Conservation (phyloP, 1,140 invertebrate species). For the Eubasilissa regina region DNA sequence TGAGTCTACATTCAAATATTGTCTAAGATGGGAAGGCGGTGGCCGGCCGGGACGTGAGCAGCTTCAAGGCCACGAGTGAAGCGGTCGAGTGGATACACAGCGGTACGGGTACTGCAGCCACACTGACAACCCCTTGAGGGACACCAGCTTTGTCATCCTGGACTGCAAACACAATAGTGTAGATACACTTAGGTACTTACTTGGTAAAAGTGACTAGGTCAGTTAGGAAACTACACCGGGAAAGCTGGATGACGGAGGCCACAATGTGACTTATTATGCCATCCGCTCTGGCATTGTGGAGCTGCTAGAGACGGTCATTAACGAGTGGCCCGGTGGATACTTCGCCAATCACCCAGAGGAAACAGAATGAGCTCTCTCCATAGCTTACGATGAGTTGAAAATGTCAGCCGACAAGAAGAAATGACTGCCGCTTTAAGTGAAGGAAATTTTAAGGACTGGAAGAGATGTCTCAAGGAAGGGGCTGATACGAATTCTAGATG, state of each 20-base stretch:
- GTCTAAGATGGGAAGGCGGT: too few relatives aligned
- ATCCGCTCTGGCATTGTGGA: background rate
- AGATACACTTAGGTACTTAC: too few relatives aligned
- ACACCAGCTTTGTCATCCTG: too few relatives aligned
- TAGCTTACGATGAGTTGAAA: background rate
- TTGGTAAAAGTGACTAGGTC: too few relatives aligned
- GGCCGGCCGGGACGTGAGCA: too few relatives aligned
- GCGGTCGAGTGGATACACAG: too few relatives aligned
- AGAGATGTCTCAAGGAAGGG: background rate
- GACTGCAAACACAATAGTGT: too few relatives aligned
- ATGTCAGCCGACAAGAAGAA: background rate
- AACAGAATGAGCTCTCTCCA: background rate
- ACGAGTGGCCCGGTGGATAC: background rate
- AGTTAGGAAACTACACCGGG: too few relatives aligned
- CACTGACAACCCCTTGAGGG: too few relatives aligned
- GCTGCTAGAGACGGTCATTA: background rate
- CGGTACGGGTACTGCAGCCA: too few relatives aligned
- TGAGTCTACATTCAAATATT: too few relatives aligned
- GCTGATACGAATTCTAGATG: background rate
- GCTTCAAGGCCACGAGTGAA: too few relatives aligned
- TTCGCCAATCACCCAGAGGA: background rate
- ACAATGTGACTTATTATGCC: background rate
- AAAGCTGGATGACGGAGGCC: background rate
- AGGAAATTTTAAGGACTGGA: background rate
- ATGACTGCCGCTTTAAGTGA: background rate